phyloP scores from a whole-genome alignment of 1,140 invertebrate species.

The Glossosoma conforme region DNA sequence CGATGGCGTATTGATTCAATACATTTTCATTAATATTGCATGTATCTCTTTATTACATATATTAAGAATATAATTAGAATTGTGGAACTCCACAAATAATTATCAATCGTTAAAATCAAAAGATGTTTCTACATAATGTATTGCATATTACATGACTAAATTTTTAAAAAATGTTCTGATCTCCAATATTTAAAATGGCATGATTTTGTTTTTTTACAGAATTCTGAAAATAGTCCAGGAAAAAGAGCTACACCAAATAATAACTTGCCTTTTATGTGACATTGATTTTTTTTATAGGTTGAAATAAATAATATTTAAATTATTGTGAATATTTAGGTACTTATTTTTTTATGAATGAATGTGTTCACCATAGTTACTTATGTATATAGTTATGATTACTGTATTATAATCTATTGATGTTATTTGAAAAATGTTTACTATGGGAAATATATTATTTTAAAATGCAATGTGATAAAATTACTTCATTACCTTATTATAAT shows the following conservation, averaged over 20 bases:
- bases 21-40: too few relatives aligned
- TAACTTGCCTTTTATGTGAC: constrained; percentile 23
- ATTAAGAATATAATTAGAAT: too few relatives aligned
- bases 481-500: too few relatives aligned
- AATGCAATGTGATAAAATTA: too few relatives aligned
- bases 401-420: not conserved
- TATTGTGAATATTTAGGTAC: not conserved
- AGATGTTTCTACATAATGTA: not conserved
- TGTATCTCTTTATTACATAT: not conserved
- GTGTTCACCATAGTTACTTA: not conserved
- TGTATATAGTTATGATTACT: not conserved
- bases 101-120: not conserved
- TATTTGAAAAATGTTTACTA: not conserved
- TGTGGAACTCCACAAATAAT: too few relatives aligned
- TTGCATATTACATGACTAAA: too few relatives aligned
- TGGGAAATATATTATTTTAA: not conserved
- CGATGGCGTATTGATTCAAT: too few relatives aligned
- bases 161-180: too few relatives aligned
- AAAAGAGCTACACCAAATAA: constrained; percentile 10
- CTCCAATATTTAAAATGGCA: too few relatives aligned
- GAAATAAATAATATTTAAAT: not conserved
- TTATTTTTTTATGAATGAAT: not conserved
- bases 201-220: constrained; percentile 15
- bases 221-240: constrained; percentile 19
- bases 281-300: not conserved